Evolutionary conservation across 2,113 vertebrate genomes (phyloP).

Genomic region (Glaucidium brasilianum): DNA sequence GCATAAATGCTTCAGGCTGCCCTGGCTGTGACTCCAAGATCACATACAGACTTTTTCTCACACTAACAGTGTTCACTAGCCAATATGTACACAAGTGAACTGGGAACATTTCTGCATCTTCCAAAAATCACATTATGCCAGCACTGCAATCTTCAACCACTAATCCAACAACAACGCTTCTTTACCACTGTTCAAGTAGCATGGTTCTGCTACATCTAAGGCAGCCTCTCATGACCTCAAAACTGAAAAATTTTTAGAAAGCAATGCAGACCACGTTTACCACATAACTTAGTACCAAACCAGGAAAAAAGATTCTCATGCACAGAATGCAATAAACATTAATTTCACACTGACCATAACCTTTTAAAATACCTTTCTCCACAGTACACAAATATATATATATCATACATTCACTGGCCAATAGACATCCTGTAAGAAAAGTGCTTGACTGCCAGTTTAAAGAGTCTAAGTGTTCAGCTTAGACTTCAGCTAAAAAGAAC

Average conservation of each 20-base stretch:
- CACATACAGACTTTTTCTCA: neutral
- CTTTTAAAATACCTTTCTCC: neutral
- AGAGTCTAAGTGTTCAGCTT: neutral
- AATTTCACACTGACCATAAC: neutral
- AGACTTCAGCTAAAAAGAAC: neutral
- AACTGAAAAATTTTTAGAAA: neutral
- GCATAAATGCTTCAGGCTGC: neutral
- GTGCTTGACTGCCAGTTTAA: neutral
- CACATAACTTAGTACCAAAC: neutral
- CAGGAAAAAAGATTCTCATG: rapidly evolving
- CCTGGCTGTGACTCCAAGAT: neutral
- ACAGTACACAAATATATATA: neutral
- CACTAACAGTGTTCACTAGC: neutral
- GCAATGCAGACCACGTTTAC: neutral
- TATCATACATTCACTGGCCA: neutral
- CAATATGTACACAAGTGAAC: neutral
- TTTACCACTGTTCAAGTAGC: neutral
- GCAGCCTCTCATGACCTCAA: neutral
- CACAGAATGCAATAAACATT: neutral
- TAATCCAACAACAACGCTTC: neutral
- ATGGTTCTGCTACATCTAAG: neutral
- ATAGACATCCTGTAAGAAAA: neutral
- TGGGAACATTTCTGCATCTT: neutral
- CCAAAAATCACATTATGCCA: neutral
- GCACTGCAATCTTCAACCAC: neutral